Evolutionary conservation across 2,797 vertebrate species (phyloP).

Genomic region (Monodelphis domestica): DNA sequence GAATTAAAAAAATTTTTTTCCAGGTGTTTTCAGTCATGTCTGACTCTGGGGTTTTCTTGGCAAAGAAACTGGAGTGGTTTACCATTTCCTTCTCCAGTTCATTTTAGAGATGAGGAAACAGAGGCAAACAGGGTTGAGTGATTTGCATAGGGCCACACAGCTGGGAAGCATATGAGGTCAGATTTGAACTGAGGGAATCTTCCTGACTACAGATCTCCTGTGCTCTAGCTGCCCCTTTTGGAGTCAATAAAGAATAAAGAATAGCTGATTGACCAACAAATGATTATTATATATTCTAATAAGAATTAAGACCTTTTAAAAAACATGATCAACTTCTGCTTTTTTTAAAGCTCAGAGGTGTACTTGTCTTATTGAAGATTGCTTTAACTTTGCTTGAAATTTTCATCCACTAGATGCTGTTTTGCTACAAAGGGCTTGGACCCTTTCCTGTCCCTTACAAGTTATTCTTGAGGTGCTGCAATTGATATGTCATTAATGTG

Average conservation of each 20-base stretch:
- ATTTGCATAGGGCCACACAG: no score
- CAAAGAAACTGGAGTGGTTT: no score
- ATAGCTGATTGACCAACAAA: neutral
- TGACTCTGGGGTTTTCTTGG: no score
- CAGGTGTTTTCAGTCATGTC: no score
- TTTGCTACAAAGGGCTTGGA: neutral
- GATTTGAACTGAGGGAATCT: no score
- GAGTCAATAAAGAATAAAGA: neutral
- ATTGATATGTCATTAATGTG: neutral
- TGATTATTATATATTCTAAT: neutral
- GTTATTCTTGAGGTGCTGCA: neutral
- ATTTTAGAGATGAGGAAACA: no score
- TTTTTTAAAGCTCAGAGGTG: neutral
- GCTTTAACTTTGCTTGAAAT: neutral
- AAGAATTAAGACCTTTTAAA: neutral
- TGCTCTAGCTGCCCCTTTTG: no score
- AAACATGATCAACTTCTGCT: neutral
- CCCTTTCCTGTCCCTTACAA: neutral
- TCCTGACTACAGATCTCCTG: no score
- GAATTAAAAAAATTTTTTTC: neutral
- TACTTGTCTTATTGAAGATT: neutral
- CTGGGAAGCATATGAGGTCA: no score
- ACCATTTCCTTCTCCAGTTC: no score
- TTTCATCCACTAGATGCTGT: neutral
- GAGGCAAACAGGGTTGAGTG: no score